Conservation (phyloP, 2,888 invertebrate genomes). For the Arctia plantaginis region DNA sequence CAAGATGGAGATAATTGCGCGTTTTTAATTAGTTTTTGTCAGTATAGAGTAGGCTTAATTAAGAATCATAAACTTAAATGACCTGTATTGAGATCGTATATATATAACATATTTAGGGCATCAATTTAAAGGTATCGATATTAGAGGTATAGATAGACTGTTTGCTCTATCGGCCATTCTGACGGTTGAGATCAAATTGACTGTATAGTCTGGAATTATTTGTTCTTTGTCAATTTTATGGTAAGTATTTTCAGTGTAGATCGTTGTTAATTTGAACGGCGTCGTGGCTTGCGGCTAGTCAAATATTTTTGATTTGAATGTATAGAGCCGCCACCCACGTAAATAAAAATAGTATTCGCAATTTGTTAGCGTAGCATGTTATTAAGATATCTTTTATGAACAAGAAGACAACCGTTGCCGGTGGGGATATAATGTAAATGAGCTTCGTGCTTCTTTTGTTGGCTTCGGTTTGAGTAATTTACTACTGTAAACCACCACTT, state of each 20-base stretch:
- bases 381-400: slow-evolving; percentile 63
- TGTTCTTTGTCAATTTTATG: slow-evolving; percentile 72
- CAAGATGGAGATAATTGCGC: slow-evolving; percentile 46
- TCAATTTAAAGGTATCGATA: slow-evolving; percentile 43
- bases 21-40: slow-evolving; percentile 50
- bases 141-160: slow-evolving; percentile 36
- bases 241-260: slow-evolving; percentile 62
- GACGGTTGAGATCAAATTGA: slow-evolving; percentile 59
- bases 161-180: slow-evolving; percentile 31
- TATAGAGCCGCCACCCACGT: slow-evolving; percentile 71
- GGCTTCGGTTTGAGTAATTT: not conserved
- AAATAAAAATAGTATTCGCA: slow-evolving; percentile 63
- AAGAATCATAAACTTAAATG: slow-evolving; percentile 44
- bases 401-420: slow-evolving; percentile 39
- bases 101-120: slow-evolving; percentile 39
- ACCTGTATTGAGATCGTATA: slow-evolving; percentile 18
- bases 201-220: slow-evolving; percentile 63
- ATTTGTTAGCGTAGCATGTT: slow-evolving; percentile 55
- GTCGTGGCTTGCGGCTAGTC: slow-evolving; percentile 60
- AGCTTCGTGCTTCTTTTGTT: not conserved
- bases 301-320: slow-evolving; percentile 68
- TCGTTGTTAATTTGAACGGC: slow-evolving; percentile 54
- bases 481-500: not conserved
- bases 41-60: slow-evolving; percentile 45
- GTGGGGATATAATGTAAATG: slow-evolving; percentile 33